Base-by-base conservation (phyloP, 2,797 vertebrate genomes). In the Esox masquinongy region DNA sequence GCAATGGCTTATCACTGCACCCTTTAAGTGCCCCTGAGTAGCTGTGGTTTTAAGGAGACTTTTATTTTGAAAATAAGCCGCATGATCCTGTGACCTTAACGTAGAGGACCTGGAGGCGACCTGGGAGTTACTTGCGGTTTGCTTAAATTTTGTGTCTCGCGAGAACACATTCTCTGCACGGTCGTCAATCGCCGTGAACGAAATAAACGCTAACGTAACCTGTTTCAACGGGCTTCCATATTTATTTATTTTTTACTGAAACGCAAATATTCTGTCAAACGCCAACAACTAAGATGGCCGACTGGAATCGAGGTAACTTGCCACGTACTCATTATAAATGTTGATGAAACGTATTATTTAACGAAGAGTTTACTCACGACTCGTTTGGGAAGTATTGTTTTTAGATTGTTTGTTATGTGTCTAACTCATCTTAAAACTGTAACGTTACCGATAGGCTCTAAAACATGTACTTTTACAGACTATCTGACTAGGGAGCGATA, bases 241-340 rank as follows among this genome's bases (percentile, higher is more conserved):
- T 0, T 43, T n/a, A n/a, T n/a, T n/a, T n/a, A 31, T 31, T 31
- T 1, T 31, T 31, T 47, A 8, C 36, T 39, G 36, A 5, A 39
- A 39, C 36, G 4, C 36, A 39, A 39, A 39, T 39, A 9, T 8
- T 24, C 19, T 14, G 4, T 26, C 1, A 51, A 19, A 64, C 36
- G 19, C 64, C 68, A 70, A 77, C 76, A 16, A 0, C 1, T 80
- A 91, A 90, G 78, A 93, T 93, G 92, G 91, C 91, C 79, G 91
- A 92, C 82, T 92, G 92, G 92, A 89, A 88, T 17, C 82, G 91
- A 91, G 90, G 92, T 92, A 88, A 5, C 75, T 74, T 24, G 56
- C 6, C 90, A 92, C 88, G 90, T 91, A 81, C 75, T 85, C 86
- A 82, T 67, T 2, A 59, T 72, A 16, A 16, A 61, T 68, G 16